Base-by-base conservation (phyloP, 2,113 vertebrate species). In the Cephalopholis sonnerati region DNA sequence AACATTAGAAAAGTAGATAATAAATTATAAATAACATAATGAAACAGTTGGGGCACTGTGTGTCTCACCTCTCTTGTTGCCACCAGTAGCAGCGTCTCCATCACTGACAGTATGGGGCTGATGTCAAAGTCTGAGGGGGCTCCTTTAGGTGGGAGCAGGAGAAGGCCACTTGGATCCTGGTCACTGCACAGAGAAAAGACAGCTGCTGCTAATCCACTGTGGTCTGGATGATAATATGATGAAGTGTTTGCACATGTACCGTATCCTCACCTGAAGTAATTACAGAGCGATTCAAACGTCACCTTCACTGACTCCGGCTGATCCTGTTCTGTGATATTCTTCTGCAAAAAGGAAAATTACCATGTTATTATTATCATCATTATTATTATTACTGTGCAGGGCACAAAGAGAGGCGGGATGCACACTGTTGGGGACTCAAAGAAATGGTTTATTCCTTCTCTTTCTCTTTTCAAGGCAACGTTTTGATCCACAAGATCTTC, bases 281-380 rank as follows among this genome's bases (percentile, higher is more conserved):
- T 96, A 88, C 98, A 99, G 41, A 99, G 95, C 4, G 98, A 99
- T 75, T 95, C 96, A 91, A 99, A 99, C 1, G 97, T 98, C 77
- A 99, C 95, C 81, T 96, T 99, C 12, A 96, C 93, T 3, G 98
- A 99, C 63, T 96, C 96, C 22, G 96, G 96, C 84, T 97, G 97
- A 51, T 97, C 96, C 53, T 98, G 96, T 65, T 97, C 97, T 0
- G 97, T 97, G 77, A 99, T 96, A 73, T 96, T 98, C 90, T 98
- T 98, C 98, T 99, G 91, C n/a, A 79, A 81, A 48, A 64, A 24
- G 57, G 0, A 6, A 22, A 13, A 58, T 46, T 39, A n/a, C 62
- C 39, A 50, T 12, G 46, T 68, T 46, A 17, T 62, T 2, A 2
- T 44, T 44, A n/a, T 32, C 0, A 22, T 16, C 0, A 27, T 32